Conservation (phyloP, 2,797 vertebrate species). For the Synaphobranchus kaupii region DNA sequence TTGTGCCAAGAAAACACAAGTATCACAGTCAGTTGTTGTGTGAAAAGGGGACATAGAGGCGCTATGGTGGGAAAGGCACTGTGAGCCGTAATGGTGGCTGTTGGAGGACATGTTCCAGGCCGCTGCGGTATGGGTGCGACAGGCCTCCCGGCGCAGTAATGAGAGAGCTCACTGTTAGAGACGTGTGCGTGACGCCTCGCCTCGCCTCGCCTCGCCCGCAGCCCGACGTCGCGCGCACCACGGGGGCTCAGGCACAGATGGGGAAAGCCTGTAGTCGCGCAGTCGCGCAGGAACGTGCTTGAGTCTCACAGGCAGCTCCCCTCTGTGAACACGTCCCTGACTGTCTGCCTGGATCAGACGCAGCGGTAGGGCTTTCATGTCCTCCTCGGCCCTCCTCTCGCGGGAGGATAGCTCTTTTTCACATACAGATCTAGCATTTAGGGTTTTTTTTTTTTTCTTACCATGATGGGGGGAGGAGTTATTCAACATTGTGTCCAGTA, state of each 20-base stretch:
- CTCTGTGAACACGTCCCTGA: constrained; percentile 31
- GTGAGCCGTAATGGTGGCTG: not conserved
- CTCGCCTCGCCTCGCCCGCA: constrained; percentile 72
- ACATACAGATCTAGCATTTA: constrained; percentile 48
- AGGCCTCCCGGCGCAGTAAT: constrained; percentile 68
- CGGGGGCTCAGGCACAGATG: constrained; percentile 61
- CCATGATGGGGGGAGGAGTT: not conserved
- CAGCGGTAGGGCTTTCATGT: constrained; percentile 44
- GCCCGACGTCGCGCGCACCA: constrained; percentile 68
- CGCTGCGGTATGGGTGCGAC: constrained; percentile 44
- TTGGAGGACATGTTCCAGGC: constrained; percentile 32
- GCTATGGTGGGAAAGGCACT: not conserved
- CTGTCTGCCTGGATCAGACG: constrained; percentile 55
- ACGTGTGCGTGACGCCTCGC: constrained; percentile 72
- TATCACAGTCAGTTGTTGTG: constrained; percentile 25
- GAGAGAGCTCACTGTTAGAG: constrained; percentile 77
- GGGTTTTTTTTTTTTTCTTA: constrained; percentile 39
- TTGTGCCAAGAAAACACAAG: not conserved
- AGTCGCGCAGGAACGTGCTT: constrained; percentile 10
- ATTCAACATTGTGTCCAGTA: constrained; percentile 25
- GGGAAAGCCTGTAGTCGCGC: constrained; percentile 32
- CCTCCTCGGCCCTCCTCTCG: not conserved
- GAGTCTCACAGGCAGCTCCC: constrained; percentile 15
- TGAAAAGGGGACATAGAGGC: not conserved
- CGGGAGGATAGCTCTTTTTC: constrained; percentile 29